These are phyloP conservation scores for Iselma pallidipennis DNA, from an alignment of 2,888 invertebrate species.

Conservation along the genomic window DNA sequence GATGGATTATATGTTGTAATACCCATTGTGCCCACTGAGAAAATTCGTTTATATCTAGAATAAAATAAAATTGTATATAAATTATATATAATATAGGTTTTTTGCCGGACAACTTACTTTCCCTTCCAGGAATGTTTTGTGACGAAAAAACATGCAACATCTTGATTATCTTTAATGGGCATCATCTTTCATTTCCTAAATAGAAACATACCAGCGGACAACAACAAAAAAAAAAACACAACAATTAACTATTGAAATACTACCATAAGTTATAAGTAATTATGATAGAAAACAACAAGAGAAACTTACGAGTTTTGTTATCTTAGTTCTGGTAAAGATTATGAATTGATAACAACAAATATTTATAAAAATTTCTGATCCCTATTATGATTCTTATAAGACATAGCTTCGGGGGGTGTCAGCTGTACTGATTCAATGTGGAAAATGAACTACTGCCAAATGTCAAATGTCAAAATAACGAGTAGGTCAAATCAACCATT, in stretches of 20 bases:
- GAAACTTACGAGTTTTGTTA: not conserved
- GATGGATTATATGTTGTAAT: conserved; percentile 97
- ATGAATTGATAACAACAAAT: not conserved
- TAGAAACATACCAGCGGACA: not conserved
- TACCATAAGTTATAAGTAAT: not conserved
- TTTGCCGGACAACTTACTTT: conserved; percentile 65
- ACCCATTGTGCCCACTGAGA: conserved; percentile 93
- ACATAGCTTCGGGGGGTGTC: not conserved
- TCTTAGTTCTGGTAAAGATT: not conserved
- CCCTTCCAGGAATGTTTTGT: conserved; percentile 99
- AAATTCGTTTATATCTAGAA: conserved; percentile 89
- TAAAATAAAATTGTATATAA: conserved; percentile 4
- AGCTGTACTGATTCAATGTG: not conserved
- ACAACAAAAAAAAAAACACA: not conserved
- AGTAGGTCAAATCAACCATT: not conserved
- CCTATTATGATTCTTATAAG: not conserved
- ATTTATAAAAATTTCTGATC: not conserved
- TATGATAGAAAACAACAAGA: too few species aligned
- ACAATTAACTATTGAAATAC: not conserved
- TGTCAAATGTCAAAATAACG: not conserved
- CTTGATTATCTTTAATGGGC: conserved; percentile 89
- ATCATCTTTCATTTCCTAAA: conserved; percentile 65
- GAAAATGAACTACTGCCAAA: not conserved
- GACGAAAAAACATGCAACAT: conserved; percentile 95
- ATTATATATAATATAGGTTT: not conserved